Conservation (phyloP, 2,797 vertebrate genomes). For the Geotrypetes seraphini region DNA sequence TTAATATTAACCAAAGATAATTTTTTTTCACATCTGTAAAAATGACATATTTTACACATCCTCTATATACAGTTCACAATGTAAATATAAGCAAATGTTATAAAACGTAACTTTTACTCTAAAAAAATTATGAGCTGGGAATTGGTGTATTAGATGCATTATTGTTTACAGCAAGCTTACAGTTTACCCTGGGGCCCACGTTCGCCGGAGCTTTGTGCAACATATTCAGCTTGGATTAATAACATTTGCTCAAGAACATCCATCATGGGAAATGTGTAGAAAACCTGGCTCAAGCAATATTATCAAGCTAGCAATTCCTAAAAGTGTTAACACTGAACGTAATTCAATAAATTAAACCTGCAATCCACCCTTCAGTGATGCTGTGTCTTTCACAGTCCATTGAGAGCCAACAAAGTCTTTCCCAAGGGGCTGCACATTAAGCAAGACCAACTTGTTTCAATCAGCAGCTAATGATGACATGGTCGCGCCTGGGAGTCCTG, state of each 20-base stretch:
- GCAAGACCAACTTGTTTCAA: fast-evolving
- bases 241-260: slow-evolving; percentile 48
- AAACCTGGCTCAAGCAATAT: slow-evolving; percentile 45
- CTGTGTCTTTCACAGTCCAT: slow-evolving; percentile 20
- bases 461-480: slow-evolving; percentile 23
- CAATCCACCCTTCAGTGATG: slow-evolving; percentile 15
- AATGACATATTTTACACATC: slow-evolving; percentile 77
- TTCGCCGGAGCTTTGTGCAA: slow-evolving; percentile 54
- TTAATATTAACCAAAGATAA: slow-evolving; percentile 63
- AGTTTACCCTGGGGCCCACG: slow-evolving; percentile 60
- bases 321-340: slow-evolving; percentile 37
- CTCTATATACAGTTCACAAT: slow-evolving; percentile 97
- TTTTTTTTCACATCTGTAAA: slow-evolving; percentile 76
- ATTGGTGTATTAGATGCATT: slow-evolving; percentile 50
- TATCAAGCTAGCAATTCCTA: slow-evolving; percentile 38
- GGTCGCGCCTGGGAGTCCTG: slow-evolving; percentile 13
- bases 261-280: slow-evolving; percentile 48
- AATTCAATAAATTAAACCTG: slow-evolving; percentile 63
- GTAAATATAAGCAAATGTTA: slow-evolving; percentile 90
- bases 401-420: slow-evolving; percentile 5
- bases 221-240: slow-evolving; percentile 52
- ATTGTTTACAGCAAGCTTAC: slow-evolving; percentile 42
- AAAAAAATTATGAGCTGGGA: slow-evolving; percentile 70
- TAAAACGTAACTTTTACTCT: slow-evolving; percentile 75
- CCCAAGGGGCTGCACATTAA: not conserved